Percentiles rank a stretch among this genome's conserved stretches.
phyloP scores from a whole-genome alignment of 2,113 vertebrate genomes.

The Microtus pennsylvanicus region DNA sequence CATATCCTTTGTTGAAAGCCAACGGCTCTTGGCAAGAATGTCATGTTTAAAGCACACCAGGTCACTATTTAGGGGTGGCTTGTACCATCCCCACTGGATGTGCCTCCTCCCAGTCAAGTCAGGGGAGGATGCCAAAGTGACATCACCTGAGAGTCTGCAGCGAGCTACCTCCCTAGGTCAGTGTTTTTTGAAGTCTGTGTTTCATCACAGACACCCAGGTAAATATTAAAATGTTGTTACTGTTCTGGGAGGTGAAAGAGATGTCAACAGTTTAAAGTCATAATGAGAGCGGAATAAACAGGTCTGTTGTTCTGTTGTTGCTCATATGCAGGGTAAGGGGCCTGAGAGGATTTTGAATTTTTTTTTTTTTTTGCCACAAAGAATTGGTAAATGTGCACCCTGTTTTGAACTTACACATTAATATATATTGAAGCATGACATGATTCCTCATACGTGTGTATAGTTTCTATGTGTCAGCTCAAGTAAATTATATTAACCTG shows the following conservation, averaged over 20 bases:
- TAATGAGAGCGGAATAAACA: not conserved
- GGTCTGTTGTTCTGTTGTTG: not conserved
- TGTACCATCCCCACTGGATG: not conserved
- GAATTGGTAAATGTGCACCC: not conserved
- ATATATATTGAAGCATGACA: not conserved
- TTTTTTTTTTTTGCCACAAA: not conserved
- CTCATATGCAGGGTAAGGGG: not conserved
- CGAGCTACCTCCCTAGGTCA: not conserved
- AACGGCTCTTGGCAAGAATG: not conserved
- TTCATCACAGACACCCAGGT: constrained; percentile 17
- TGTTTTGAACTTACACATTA: not conserved
- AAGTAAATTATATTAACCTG: not conserved
- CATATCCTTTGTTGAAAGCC: not conserved
- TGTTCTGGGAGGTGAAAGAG: not conserved
- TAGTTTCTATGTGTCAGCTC: not conserved
- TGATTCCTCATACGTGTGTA: not conserved
- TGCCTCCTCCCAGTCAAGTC: not conserved
- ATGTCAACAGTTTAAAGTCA: not conserved
- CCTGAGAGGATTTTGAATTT: not conserved
- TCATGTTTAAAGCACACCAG: not conserved
- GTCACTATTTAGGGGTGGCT: not conserved
- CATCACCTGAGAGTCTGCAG: not conserved
- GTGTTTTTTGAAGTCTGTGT: constrained; percentile 10
- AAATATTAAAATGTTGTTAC: constrained; percentile 13
- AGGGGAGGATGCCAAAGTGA: not conserved